Conservation (phyloP, 1,140 invertebrate genomes). For the Drosophila hydei region DNA sequence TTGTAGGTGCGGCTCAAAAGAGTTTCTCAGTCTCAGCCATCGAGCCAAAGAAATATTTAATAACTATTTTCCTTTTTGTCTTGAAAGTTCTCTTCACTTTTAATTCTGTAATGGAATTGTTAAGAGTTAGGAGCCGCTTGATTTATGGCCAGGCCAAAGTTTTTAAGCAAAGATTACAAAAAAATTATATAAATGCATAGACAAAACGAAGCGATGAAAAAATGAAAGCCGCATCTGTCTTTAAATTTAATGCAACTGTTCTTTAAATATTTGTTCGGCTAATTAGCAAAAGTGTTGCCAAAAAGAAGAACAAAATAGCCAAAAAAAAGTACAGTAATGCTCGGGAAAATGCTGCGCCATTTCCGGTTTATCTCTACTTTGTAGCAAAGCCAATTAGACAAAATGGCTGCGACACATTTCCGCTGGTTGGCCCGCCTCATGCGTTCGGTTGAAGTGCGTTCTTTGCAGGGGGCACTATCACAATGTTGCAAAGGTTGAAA, state of each 20-base stretch:
- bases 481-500: slow-evolving; percentile 9
- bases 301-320: slow-evolving; percentile 13
- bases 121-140: slow-evolving; percentile 39
- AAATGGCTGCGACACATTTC: slow-evolving; percentile 81
- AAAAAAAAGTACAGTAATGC: slow-evolving; percentile 23
- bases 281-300: slow-evolving; percentile 77
- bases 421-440: slow-evolving; percentile 64
- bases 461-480: slow-evolving; percentile 2
- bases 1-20: slow-evolving; percentile 60
- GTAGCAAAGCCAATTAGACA: slow-evolving; percentile 76
- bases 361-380: slow-evolving; percentile 72
- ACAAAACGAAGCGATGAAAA: slow-evolving; percentile 12
- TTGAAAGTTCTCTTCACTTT: slow-evolving; percentile 66
- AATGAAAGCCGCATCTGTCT: slow-evolving; percentile 44
- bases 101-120: slow-evolving; percentile 78
- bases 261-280: slow-evolving; percentile 71
- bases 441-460: slow-evolving; percentile 30
- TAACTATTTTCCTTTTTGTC: slow-evolving; percentile 64
- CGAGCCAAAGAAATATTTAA: slow-evolving; percentile 77
- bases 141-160: slow-evolving; percentile 63
- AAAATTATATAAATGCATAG: slow-evolving; percentile 17
- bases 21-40: slow-evolving; percentile 69
- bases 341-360: slow-evolving; percentile 69
- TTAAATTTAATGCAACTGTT: slow-evolving; percentile 57
- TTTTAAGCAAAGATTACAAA: slow-evolving; percentile 32